Conservation (phyloP, 2,797 vertebrate genomes). For the Stomatorhinus walkeri region DNA sequence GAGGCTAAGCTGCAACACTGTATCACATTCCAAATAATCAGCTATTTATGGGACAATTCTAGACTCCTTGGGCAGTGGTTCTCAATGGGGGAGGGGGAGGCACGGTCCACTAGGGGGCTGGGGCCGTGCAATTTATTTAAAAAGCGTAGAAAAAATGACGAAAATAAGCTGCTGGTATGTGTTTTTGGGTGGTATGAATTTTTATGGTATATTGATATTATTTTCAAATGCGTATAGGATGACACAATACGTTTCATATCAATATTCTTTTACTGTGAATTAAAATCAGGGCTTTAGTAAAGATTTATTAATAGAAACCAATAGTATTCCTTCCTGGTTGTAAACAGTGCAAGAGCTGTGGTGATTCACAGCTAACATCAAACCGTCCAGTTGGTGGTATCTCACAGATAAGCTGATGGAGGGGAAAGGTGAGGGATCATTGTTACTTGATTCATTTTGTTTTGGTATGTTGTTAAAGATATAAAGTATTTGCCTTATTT, state of each 20-base stretch:
- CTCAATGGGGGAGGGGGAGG: not conserved
- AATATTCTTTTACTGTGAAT: not conserved
- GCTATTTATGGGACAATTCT: conserved; percentile 9
- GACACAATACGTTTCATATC: not conserved
- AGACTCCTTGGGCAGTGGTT: not conserved
- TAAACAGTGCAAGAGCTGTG: not conserved
- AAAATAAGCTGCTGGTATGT: not conserved
- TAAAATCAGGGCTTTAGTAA: not conserved
- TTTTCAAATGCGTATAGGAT: not conserved
- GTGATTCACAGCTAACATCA: not conserved
- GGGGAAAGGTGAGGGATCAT: not conserved
- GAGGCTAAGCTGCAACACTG: not conserved
- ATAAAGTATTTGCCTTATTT: not conserved
- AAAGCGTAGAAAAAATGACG: not conserved
- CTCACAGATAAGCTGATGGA: not conserved
- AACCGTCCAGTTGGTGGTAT: not conserved
- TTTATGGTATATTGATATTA: not conserved
- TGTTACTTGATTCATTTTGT: not conserved
- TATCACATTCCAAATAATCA: conserved; percentile 13
- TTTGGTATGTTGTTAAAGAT: not conserved
- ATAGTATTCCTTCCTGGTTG: not conserved
- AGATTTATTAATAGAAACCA: not conserved
- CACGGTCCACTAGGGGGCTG: not conserved
- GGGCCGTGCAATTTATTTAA: not conserved
- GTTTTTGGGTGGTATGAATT: not conserved